Evolutionary conservation across 2,888 invertebrate species (phyloP), one percentile per base, ranked within the genome.

Genomic region (Zonitis immaculata): DNA sequence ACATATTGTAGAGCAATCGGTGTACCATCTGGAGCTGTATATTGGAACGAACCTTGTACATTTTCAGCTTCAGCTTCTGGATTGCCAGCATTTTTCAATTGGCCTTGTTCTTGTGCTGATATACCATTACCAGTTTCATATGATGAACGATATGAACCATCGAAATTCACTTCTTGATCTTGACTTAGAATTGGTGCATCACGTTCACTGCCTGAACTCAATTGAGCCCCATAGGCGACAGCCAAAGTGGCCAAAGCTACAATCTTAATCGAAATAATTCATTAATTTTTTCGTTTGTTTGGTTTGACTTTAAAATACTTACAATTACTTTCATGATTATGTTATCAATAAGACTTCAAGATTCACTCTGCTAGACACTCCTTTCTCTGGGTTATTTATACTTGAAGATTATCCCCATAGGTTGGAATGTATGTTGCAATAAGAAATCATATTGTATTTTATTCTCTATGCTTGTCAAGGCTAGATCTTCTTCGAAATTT

Each of bases 91-190:
- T 71, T 71, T 49, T 73, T 73, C 62, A 70, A 44, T 7, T 54
- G 49, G 16, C 72, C 73, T 49, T 66, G 62, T 63, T 80, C 80
- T 42, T 76, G 67, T 1, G 71, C 77, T 0, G 65, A 42, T 25
- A 67, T 67, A 22, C 81, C 81, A 58, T 82, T 80, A 6, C 77
- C 80, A 20, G 81, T 80, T 63, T 81, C 79, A 64, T 77, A 82
- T 26, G 65, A 58, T 9, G 56, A 75, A 20, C 59, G 61, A 67
- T 78, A 81, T 11, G 75, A 68, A 6, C 81, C 80, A 32, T 80
- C 79, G n/a, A 76, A 73, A 30, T 74, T 69, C 16, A 73, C 66
- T 52, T 79, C 78, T 51, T 72, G 70, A 18, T 64, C 61, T 53
- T 71, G 71, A 11, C 65, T 66, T 11, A 73, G 25, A 44, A 73